Percentiles rank a stretch among this genome's conserved stretches.
These are phyloP conservation scores for Heteropelma amictum DNA, from an alignment of 2,888 invertebrate genomes.

Conservation along the genomic window DNA sequence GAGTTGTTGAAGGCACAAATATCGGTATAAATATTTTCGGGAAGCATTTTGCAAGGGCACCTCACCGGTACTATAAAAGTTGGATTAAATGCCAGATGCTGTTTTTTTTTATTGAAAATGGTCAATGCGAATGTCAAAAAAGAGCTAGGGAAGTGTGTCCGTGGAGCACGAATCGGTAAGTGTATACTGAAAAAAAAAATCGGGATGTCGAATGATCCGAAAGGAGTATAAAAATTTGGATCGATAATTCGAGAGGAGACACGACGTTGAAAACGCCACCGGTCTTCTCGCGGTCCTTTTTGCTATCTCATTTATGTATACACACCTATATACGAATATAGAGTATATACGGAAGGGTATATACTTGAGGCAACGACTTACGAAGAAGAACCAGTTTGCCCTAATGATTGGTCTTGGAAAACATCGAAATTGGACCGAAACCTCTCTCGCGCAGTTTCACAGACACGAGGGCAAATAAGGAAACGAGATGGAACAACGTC, in stretches of 20 bases:
- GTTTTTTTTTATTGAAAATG: no score
- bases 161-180: no score
- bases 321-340: neutral
- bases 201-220: neutral
- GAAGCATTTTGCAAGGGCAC: no score
- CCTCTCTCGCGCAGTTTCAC: slow-evolving; percentile 30
- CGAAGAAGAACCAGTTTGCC: slow-evolving; percentile 57
- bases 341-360: neutral
- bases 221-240: slow-evolving; percentile 40
- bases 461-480: slow-evolving; percentile 52
- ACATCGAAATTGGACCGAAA: slow-evolving; percentile 61
- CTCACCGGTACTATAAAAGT: no score
- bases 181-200: slow-evolving; percentile 10
- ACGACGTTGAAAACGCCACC: slow-evolving; percentile 49
- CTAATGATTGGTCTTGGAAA: slow-evolving; percentile 62
- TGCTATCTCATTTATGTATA: slow-evolving; percentile 15
- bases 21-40: no score
- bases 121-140: no score
- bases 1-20: no score
- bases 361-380: slow-evolving; percentile 28
- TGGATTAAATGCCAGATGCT: no score
- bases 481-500: slow-evolving; percentile 47
- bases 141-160: no score
- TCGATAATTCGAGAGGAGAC: slow-evolving; percentile 54
- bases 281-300: slow-evolving; percentile 48